Evolutionary conservation across 1,140 invertebrate species (phyloP).

Genomic region (Cyclargus thomasi): DNA sequence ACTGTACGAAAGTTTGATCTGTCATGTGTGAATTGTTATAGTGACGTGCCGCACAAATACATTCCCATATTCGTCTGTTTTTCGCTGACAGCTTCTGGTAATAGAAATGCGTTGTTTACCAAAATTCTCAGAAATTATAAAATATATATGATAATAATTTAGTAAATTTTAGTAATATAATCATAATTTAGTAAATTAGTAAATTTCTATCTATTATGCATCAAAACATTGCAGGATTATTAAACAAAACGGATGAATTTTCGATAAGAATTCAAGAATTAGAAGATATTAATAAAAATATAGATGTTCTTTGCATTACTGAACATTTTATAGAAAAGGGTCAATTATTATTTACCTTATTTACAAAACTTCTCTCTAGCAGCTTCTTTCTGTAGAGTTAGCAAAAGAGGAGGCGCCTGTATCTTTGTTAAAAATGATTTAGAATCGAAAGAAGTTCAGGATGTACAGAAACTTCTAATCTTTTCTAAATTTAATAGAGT

Average conservation of each 20-base stretch:
- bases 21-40: constrained; percentile 13
- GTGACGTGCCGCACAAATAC: not conserved
- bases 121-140: no score
- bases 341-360: not conserved
- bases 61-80: constrained; percentile 2
- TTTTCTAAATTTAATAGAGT: not conserved
- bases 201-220: not conserved
- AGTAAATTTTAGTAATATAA: no score
- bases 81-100: no score
- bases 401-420: not conserved
- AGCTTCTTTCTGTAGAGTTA: not conserved
- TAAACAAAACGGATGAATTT: not conserved
- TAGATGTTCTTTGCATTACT: not conserved
- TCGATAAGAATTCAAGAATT: not conserved
- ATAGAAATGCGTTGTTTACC: no score
- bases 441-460: not conserved
- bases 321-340: not conserved
- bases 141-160: no score
- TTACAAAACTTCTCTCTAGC: not conserved
- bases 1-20: constrained; percentile 24
- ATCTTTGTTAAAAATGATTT: not conserved
- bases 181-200: no score
- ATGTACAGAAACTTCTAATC: not conserved
- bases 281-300: not conserved
- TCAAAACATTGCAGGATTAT: not conserved